phyloP scores from a whole-genome alignment of 2,797 vertebrate genomes.

The Pristis pectinata region DNA sequence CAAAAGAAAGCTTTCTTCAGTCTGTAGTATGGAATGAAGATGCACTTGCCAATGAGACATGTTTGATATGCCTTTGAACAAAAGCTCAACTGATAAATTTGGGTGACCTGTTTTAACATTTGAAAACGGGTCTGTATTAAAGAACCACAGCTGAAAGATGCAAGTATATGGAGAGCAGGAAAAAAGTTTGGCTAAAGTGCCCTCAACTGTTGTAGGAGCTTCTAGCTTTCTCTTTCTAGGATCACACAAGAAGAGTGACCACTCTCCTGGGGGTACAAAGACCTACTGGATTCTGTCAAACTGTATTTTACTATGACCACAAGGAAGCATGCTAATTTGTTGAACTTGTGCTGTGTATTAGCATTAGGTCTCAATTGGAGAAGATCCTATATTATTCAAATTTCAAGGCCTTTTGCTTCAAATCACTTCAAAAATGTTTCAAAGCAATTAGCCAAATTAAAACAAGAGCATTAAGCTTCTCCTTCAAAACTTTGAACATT shows the following conservation, averaged over 20 bases:
- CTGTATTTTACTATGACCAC: neutral
- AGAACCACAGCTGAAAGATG: neutral
- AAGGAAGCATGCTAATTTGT: neutral
- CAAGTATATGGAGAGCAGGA: neutral
- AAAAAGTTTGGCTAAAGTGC: neutral
- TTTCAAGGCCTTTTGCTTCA: neutral
- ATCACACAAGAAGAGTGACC: neutral
- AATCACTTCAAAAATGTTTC: conserved; percentile 9
- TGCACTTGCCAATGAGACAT: neutral
- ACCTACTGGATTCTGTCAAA: neutral
- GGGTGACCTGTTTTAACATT: neutral
- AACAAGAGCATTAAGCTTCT: neutral
- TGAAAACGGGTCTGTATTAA: neutral
- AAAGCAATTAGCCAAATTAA: neutral
- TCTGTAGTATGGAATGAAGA: neutral
- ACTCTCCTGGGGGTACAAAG: neutral
- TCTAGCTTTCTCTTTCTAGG: neutral
- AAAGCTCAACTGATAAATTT: neutral
- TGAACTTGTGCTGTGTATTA: neutral
- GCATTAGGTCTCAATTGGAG: neutral
- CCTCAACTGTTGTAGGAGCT: neutral
- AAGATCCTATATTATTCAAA: neutral
- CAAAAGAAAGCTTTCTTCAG: neutral
- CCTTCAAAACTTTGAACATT: neutral
- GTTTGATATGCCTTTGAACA: too few relatives aligned